Percentiles rank a stretch among this genome's conserved stretches.
These are phyloP conservation scores for Pseudopipra pipra DNA, from an alignment of 2,113 vertebrate species.

Conservation along the genomic window DNA sequence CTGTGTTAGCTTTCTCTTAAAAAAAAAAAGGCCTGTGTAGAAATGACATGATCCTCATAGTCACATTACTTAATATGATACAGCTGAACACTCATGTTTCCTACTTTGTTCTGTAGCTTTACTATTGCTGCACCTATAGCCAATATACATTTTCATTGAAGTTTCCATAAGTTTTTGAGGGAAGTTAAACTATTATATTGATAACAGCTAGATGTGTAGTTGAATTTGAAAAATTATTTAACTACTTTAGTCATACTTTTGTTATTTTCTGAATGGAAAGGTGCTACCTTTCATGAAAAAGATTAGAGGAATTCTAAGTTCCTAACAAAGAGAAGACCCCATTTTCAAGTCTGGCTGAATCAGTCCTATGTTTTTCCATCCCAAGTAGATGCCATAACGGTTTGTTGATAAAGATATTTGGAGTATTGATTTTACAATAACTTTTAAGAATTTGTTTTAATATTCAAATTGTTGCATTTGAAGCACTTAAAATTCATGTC, in stretches of 20 bases:
- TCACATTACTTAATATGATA: background rate
- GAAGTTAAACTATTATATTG: background rate
- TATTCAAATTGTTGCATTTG: background rate
- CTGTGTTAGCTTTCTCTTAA: background rate
- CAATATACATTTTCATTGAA: background rate
- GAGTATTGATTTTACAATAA: background rate
- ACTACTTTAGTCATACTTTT: background rate
- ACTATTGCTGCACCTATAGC: background rate
- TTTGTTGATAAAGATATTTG: background rate
- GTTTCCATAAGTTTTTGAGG: background rate
- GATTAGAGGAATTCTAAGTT: background rate
- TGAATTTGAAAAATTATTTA: background rate
- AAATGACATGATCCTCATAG: background rate
- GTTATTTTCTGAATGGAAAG: background rate
- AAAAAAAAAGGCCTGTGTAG: background rate
- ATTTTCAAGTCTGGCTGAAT: background rate
- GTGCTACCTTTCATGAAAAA: background rate
- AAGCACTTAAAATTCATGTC: background rate
- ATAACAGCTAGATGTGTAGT: background rate
- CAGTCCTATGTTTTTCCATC: background rate
- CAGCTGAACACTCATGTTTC: background rate
- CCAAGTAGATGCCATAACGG: background rate
- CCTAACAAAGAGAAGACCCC: background rate
- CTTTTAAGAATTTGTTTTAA: background rate
- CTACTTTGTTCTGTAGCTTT: background rate